Percentiles rank a stretch among this genome's conserved stretches.
Conservation (phyloP, 2,113 vertebrate genomes). For the Neolamprologus fasciatus region DNA sequence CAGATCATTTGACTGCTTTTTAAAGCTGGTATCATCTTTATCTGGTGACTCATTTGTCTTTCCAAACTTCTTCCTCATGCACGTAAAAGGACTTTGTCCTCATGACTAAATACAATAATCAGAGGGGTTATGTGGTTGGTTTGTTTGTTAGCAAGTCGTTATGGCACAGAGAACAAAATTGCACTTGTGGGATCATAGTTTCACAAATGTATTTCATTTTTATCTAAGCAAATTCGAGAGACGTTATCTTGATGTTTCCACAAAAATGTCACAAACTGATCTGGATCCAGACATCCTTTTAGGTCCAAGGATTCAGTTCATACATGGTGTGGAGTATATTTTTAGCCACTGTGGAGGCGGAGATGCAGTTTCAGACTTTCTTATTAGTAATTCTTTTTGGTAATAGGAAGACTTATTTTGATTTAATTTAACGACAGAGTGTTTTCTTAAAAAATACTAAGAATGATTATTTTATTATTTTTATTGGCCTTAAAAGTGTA, state of each 20-base stretch:
- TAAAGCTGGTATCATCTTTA: neutral
- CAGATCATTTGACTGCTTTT: neutral
- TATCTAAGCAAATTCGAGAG: neutral
- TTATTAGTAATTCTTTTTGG: neutral
- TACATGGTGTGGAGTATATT: neutral
- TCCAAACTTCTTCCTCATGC: neutral
- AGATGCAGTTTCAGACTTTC: neutral
- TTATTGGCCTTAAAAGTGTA: neutral
- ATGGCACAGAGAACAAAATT: neutral
- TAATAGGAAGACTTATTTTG: neutral
- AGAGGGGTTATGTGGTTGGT: neutral
- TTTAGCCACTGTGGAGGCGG: neutral
- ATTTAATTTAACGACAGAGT: fast-evolving
- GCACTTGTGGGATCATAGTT: neutral
- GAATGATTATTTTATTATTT: neutral
- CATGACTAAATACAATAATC: neutral
- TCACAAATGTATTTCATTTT: neutral
- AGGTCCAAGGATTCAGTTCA: neutral
- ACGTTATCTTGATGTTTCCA: neutral
- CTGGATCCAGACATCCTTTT: neutral
- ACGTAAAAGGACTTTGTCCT: constrained; percentile 25
- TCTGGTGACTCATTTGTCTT: neutral
- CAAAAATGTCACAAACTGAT: neutral
- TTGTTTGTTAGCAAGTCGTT: neutral
- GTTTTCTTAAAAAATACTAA: neutral